Percentiles rank a stretch among this genome's conserved stretches.
These are phyloP conservation scores for Gobius niger DNA, from an alignment of 2,113 vertebrate species.

Conservation along the genomic window DNA sequence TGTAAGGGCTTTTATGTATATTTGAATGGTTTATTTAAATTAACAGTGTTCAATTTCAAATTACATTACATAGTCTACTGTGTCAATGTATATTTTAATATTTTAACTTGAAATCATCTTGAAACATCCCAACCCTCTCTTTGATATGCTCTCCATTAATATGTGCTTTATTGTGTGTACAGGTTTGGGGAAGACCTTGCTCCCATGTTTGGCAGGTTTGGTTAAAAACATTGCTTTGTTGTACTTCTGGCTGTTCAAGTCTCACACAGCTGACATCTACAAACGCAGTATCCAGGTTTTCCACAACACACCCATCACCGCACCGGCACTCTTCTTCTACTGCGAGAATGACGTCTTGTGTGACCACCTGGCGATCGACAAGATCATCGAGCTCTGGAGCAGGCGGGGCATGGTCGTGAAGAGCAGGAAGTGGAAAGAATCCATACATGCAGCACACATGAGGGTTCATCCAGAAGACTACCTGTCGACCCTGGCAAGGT, in stretches of 20 bases:
- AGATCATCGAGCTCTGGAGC: conserved; percentile 49
- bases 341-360: conserved; percentile 63
- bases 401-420: conserved; percentile 42
- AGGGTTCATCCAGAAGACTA: conserved; percentile 63
- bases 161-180: neutral
- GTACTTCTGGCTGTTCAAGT: conserved; percentile 63
- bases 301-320: conserved; percentile 17
- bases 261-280: conserved; percentile 49
- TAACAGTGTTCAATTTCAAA: too few relatives aligned
- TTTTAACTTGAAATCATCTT: too few relatives aligned
- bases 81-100: too few relatives aligned
- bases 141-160: neutral
- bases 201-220: conserved; percentile 53
- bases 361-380: conserved; percentile 14
- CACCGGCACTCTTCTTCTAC: conserved; percentile 67
- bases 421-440: conserved; percentile 63
- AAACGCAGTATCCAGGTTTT: conserved; percentile 36
- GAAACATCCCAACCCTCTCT: too few relatives aligned
- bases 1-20: too few relatives aligned
- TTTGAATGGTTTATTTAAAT: too few relatives aligned
- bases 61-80: too few relatives aligned
- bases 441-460: conserved; percentile 55
- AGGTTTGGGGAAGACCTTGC: conserved; percentile 68
- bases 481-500: conserved; percentile 29
- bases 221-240: conserved; percentile 40